A percentile compares a stretch with the other conserved stretches of the same genome.
Evolutionary conservation across 2,888 invertebrate genomes (phyloP).

Genomic region (Coenonympha arcania): DNA sequence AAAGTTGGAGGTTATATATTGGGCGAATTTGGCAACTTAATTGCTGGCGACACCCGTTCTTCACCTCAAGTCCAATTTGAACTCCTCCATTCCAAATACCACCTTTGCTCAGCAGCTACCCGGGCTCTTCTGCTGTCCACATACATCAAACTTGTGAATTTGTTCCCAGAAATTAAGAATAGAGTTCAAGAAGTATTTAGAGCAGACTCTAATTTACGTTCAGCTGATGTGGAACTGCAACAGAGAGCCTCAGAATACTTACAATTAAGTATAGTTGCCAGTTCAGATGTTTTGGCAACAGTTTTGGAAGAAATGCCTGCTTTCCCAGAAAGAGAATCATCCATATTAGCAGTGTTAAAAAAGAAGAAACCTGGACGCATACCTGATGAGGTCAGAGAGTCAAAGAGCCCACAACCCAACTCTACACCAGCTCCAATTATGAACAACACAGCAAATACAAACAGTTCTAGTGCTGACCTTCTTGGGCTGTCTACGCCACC

Average conservation of each 20-base stretch:
- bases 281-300: slow-evolving; percentile 97
- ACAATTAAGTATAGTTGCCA: slow-evolving; percentile 95
- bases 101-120: slow-evolving; percentile 97
- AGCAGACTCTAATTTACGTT: slow-evolving; percentile 95
- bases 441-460: slow-evolving; percentile 64
- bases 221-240: slow-evolving; percentile 98
- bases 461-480: slow-evolving; percentile 83
- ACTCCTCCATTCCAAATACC: slow-evolving; percentile 98
- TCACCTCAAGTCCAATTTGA: slow-evolving; percentile 98
- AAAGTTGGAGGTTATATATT: slow-evolving; percentile 99
- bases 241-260: slow-evolving; percentile 98
- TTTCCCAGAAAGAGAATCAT: slow-evolving; percentile 98
- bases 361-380: slow-evolving; percentile 98
- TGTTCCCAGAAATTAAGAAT: slow-evolving; percentile 98
- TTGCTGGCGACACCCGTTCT: slow-evolving; percentile 98
- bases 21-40: slow-evolving; percentile 99
- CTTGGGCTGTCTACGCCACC: slow-evolving; percentile 92
- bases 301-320: slow-evolving; percentile 99
- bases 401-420: slow-evolving; percentile 80
- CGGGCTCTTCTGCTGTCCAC: slow-evolving; percentile 96
- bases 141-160: slow-evolving; percentile 99
- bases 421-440: slow-evolving; percentile 64
- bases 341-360: slow-evolving; percentile 96
- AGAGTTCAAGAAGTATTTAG: slow-evolving; percentile 96
- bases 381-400: slow-evolving; percentile 89